Evolutionary conservation across 2,113 vertebrate genomes (phyloP).

Genomic region (Edolisoma coerulescens): DNA sequence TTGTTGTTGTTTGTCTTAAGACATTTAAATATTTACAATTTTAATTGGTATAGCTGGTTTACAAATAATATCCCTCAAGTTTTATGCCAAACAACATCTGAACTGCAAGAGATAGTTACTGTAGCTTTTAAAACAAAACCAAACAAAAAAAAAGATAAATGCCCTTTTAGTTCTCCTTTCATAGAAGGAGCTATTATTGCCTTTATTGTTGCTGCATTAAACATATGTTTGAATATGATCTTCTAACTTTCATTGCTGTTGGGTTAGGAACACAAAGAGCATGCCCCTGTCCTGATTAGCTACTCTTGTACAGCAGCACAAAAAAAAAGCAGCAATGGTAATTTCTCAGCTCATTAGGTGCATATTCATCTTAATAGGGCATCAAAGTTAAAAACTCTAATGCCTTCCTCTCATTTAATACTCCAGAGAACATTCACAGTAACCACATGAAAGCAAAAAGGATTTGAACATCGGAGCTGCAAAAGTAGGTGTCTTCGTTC

Average conservation of each 20-base stretch:
- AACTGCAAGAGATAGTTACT: neutral
- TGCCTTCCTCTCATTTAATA: constrained; percentile 71
- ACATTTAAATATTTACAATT: neutral
- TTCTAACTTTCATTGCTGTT: constrained; percentile 20
- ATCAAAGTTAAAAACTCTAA: constrained; percentile 75
- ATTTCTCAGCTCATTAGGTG: constrained; percentile 76
- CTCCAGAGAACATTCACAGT: constrained; percentile 61
- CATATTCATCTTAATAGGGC: constrained; percentile 74
- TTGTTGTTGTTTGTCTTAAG: neutral
- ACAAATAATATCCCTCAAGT: neutral
- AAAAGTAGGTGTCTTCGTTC: constrained; percentile 60
- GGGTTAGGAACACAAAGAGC: constrained; percentile 47
- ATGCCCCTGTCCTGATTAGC: constrained; percentile 20
- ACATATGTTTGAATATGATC: constrained; percentile 47
- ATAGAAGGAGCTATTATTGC: constrained; percentile 24
- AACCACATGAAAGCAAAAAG: constrained; percentile 70
- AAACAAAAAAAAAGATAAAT: neutral
- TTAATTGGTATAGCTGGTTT: neutral
- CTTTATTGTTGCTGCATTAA: constrained; percentile 54
- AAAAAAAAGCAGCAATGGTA: constrained; percentile 16
- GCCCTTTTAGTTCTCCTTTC: constrained; percentile 21
- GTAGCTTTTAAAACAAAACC: constrained; percentile 7
- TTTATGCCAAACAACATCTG: neutral
- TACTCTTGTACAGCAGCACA: neutral
- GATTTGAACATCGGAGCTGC: constrained; percentile 46